These are phyloP conservation scores for Cyprinodon variegatus DNA, from an alignment of 2,113 vertebrate genomes.

Conservation along the genomic window DNA sequence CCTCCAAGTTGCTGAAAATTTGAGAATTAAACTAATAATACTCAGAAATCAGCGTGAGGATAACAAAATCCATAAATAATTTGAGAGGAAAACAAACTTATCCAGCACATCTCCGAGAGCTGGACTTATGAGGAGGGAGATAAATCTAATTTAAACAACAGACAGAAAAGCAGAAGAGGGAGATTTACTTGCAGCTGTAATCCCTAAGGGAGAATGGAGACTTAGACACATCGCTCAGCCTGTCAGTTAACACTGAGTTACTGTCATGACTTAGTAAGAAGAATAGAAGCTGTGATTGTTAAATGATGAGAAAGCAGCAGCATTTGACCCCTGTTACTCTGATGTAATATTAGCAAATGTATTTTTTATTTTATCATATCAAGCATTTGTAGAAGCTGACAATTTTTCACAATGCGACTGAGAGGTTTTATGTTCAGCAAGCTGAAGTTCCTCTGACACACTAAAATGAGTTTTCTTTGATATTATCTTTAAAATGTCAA, in stretches of 20 bases:
- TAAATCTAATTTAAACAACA: slow-evolving; percentile 20
- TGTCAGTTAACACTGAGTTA: slow-evolving; percentile 52
- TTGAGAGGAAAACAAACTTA: background rate
- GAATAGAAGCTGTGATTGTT: slow-evolving; percentile 22
- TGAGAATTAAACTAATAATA: background rate
- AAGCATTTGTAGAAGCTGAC: slow-evolving; percentile 4
- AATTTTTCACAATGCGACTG: slow-evolving; percentile 19
- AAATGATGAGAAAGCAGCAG: slow-evolving; percentile 31
- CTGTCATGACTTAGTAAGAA: slow-evolving; percentile 22
- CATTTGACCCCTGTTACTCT: slow-evolving; percentile 15
- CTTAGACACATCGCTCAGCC: slow-evolving; percentile 62
- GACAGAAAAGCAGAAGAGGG: slow-evolving; percentile 10
- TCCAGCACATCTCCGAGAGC: slow-evolving; percentile 1
- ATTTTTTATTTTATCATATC: slow-evolving; percentile 29
- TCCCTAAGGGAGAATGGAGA: slow-evolving; percentile 28
- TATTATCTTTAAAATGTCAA: slow-evolving; percentile 49
- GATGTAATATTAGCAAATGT: background rate
- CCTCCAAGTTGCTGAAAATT: slow-evolving; percentile 19
- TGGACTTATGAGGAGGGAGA: background rate
- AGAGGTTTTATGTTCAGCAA: slow-evolving; percentile 13
- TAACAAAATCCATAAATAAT: slow-evolving; percentile 17
- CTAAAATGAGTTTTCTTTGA: slow-evolving; percentile 40
- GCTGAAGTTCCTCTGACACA: slow-evolving; percentile 20
- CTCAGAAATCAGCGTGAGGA: slow-evolving; percentile 1
- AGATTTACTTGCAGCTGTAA: slow-evolving; percentile 33